A percentile compares a stretch with the other conserved stretches of the same genome.
These are phyloP conservation scores for Gobionotothen gibberifrons DNA, from an alignment of 2,797 vertebrate species.

Conservation along the genomic window DNA sequence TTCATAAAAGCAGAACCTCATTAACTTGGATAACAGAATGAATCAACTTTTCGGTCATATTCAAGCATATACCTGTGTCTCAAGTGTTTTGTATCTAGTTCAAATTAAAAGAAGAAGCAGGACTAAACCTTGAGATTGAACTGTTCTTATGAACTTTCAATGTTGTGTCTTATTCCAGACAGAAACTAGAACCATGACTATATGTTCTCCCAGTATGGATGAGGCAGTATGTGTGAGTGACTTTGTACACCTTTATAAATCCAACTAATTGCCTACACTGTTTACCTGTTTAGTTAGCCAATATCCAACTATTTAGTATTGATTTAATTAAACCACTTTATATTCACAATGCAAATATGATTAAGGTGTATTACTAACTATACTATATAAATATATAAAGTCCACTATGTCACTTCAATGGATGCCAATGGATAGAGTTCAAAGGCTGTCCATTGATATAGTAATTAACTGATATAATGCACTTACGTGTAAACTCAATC, in stretches of 20 bases:
- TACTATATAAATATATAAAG: no score
- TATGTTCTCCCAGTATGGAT: slow-evolving; percentile 1
- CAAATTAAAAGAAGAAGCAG: slow-evolving; percentile 21
- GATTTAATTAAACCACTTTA: slow-evolving; percentile 1
- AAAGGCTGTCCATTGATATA: slow-evolving; percentile 25
- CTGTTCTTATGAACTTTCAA: slow-evolving; percentile 1
- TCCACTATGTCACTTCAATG: no score
- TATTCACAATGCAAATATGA: neutral
- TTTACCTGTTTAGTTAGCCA: neutral
- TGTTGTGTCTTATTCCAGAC: neutral
- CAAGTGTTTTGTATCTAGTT: slow-evolving; percentile 8
- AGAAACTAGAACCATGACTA: slow-evolving; percentile 9
- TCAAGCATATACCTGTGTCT: slow-evolving; percentile 15
- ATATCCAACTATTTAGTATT: neutral
- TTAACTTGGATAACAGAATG: slow-evolving; percentile 55
- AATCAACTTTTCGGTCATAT: slow-evolving; percentile 29
- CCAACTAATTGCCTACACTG: neutral
- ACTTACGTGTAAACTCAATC: slow-evolving; percentile 47
- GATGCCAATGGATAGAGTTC: neutral
- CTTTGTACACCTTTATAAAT: neutral
- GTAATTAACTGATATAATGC: slow-evolving; percentile 50
- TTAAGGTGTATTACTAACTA: neutral
- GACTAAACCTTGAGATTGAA: neutral
- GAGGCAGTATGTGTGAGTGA: neutral
- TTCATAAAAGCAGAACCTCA: slow-evolving; percentile 47